Evolutionary conservation across 1,140 invertebrate species (phyloP), one percentile per base, ranked within the genome.

Genomic region (Armadillidium nasatum): DNA sequence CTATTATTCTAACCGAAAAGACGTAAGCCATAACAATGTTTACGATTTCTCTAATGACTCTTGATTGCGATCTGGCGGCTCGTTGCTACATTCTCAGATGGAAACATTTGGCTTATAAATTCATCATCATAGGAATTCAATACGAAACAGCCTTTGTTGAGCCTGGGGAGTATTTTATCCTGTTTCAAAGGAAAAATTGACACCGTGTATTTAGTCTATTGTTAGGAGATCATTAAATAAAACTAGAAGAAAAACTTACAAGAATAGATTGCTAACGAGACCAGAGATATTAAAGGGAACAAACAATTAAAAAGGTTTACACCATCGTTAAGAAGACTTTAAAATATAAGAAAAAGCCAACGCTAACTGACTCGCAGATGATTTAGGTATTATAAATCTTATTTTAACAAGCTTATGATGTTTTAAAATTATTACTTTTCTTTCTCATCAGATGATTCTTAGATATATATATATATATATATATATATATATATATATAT

Each of bases 1-100:
- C 50, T 60, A 60, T 60, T 60, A 60, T 60, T 60, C 50, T 60
- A 60, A 60, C 50, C 50, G 50, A 60, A 60, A 19, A 19, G 50
- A 60, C 19, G 50, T 60, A 19, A 60, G 50, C 50, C 50, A 60
- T 60, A 60, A 60, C 50, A 60, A 60, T 15, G 50, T 60, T 60
- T 60, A 60, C 19, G 50, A 19, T 13, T 60, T 19, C 19, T 19
- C 50, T 60, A 60, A 60, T 60, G 50, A 60, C 50, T 60, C 19
- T 60, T 60, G 50, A 60, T 60, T 60, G 50, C 50, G 50, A 15
- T 60, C 50, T 60, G 19, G 50, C 50, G 50, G 19, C 50, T 60
- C 19, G 50, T 60, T 15, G 50, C 50, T 60, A 19, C 19, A 60
- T 19, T 60, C 11, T 33, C 11, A 19, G 50, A 60, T 60, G 50